Evolutionary conservation across 2,797 vertebrate species (phyloP).

Genomic region (Phrynocephalus guinanensis): DNA sequence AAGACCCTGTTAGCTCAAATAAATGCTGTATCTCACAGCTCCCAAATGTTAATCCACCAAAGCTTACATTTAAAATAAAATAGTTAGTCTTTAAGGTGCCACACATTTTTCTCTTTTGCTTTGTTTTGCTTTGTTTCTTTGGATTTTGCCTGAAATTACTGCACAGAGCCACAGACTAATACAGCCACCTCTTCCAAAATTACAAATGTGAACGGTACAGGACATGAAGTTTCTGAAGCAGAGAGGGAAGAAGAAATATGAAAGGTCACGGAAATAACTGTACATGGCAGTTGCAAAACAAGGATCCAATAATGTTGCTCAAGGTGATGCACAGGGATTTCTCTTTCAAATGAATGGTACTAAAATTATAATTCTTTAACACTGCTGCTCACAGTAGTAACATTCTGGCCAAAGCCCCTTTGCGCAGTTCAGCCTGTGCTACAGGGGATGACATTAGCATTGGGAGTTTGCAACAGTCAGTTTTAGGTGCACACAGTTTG

Average conservation of each 20-base stretch:
- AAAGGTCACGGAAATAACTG: neutral
- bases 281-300: constrained; percentile 10
- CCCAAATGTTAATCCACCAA: neutral
- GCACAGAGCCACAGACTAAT: too few relatives aligned
- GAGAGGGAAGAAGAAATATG: neutral
- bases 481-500: too few relatives aligned
- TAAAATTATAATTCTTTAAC: neutral
- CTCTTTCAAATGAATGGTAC: neutral
- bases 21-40: neutral
- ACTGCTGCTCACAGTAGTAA: neutral
- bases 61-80: too few relatives aligned
- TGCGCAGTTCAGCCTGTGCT: too few relatives aligned
- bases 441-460: too few relatives aligned
- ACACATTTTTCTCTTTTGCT: too few relatives aligned
- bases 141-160: too few relatives aligned
- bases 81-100: too few relatives aligned
- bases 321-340: neutral
- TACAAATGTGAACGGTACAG: neutral
- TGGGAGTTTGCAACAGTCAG: too few relatives aligned
- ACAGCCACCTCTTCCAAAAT: too few relatives aligned
- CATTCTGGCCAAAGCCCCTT: neutral
- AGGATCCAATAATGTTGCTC: neutral
- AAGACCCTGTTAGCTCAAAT: constrained; percentile 11
- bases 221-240: neutral
- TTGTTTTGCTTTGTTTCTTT: too few relatives aligned